Conservation (phyloP, 1,140 invertebrate species). For the Agrilus planipennis region DNA sequence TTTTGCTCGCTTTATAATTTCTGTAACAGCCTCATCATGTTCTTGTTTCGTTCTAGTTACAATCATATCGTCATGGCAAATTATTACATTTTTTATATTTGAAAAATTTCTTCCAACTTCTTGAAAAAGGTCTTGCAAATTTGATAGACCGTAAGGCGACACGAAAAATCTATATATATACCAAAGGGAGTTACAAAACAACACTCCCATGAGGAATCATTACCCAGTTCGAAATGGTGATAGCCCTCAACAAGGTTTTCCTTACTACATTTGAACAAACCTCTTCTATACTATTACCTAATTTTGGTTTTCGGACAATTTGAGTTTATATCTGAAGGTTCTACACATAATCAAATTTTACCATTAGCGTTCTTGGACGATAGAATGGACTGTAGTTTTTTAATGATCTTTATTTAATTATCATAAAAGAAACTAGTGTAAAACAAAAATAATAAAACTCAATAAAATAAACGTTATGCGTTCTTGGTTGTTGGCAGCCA, state of each 20-base stretch:
- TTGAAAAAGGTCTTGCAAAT: constrained; percentile 8
- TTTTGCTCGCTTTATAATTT: constrained; percentile 26
- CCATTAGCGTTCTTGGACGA: background rate
- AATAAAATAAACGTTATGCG: too few species aligned
- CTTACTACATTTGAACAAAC: background rate
- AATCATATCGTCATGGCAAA: constrained; percentile 7
- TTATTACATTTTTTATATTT: constrained; percentile 4
- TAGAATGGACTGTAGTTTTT: too few species aligned
- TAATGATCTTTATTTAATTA: too few species aligned
- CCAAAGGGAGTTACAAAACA: constrained; percentile 7
- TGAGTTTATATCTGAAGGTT: constrained; percentile 5
- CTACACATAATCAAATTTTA: constrained; percentile 6
- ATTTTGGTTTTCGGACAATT: constrained; percentile 6
- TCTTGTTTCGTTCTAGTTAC: constrained; percentile 10
- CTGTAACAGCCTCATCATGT: constrained; percentile 23
- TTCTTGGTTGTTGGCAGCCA: too few species aligned
- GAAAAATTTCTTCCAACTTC: constrained; percentile 3
- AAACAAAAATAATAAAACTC: too few species aligned
- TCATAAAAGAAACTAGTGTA: too few species aligned
- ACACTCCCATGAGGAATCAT: constrained; percentile 5
- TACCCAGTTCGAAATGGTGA: constrained; percentile 5
- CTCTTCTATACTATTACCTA: constrained; percentile 3
- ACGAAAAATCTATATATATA: constrained; percentile 4
- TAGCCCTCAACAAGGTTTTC: constrained; percentile 5
- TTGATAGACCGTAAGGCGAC: constrained; percentile 4